Conservation (phyloP, 2,113 vertebrate species). For the Pteronura brasiliensis region DNA sequence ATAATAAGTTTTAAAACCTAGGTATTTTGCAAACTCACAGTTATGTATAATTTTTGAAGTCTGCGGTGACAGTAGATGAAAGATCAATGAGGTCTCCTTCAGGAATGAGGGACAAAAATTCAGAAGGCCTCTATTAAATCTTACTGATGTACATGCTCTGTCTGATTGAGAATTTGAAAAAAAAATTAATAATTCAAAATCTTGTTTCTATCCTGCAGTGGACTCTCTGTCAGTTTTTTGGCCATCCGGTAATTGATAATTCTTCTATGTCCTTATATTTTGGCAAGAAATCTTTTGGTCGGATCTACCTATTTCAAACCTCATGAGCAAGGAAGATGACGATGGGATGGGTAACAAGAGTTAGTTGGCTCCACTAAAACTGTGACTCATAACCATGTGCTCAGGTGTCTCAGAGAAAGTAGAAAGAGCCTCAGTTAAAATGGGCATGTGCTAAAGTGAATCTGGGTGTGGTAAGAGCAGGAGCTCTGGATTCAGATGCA, state of each 20-base stretch:
- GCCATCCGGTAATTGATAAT: not conserved
- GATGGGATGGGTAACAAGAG: rapidly evolving
- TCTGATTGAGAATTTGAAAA: not conserved
- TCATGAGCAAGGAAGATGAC: not conserved
- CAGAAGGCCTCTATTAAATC: not conserved
- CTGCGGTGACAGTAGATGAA: not conserved
- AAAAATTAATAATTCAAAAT: not conserved
- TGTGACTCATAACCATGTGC: not conserved
- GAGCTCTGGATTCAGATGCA: not conserved
- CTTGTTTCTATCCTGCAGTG: not conserved
- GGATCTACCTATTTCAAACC: not conserved
- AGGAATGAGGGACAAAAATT: not conserved
- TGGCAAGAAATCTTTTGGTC: not conserved
- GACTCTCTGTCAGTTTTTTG: not conserved
- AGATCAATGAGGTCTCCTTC: not conserved
- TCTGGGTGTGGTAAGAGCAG: not conserved
- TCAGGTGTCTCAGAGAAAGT: not conserved
- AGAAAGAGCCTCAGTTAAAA: not conserved
- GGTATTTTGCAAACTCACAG: constrained; percentile 22
- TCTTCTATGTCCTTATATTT: not conserved
- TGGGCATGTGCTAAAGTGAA: not conserved
- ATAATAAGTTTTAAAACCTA: constrained; percentile 30
- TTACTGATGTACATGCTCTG: not conserved
- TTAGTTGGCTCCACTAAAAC: not conserved
- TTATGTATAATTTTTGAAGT: constrained; percentile 5